Conservation (phyloP, 2,888 invertebrate species). For the Gymnocheta viridis region DNA sequence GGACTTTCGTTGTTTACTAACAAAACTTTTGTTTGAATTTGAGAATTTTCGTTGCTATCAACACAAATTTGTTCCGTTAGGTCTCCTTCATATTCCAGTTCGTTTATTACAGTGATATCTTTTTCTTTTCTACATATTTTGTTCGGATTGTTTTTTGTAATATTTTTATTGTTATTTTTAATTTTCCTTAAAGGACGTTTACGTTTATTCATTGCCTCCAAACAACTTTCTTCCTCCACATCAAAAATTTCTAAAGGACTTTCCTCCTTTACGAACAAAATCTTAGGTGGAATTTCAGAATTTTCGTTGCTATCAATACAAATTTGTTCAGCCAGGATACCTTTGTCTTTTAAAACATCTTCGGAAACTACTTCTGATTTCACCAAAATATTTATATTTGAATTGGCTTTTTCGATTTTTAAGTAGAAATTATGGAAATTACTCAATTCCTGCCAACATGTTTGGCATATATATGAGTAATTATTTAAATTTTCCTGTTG, state of each 20-base stretch:
- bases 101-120: too few species aligned
- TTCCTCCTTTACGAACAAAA: slow-evolving; percentile 24
- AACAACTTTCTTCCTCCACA: not conserved
- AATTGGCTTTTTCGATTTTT: slow-evolving; percentile 73
- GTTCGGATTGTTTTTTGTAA: too few species aligned
- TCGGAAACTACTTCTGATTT: slow-evolving; percentile 67
- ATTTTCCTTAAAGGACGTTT: too few species aligned
- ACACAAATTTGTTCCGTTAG: too few species aligned
- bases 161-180: too few species aligned
- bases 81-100: too few species aligned
- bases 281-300: not conserved
- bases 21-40: too few species aligned
- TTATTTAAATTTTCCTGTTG: slow-evolving; percentile 32
- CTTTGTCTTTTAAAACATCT: not conserved
- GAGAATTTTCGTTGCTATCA: too few species aligned
- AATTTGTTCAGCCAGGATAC: not conserved
- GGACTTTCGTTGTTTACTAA: too few species aligned
- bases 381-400: slow-evolving; percentile 66
- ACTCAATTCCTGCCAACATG: slow-evolving; percentile 62
- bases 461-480: slow-evolving; percentile 1
- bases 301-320: not conserved
- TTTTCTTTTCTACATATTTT: too few species aligned
- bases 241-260: slow-evolving; percentile 34
- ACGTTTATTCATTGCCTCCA: too few species aligned
- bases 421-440: slow-evolving; percentile 75